phyloP scores from a whole-genome alignment of 2,888 invertebrate species.

The Ditula angustiorana region DNA sequence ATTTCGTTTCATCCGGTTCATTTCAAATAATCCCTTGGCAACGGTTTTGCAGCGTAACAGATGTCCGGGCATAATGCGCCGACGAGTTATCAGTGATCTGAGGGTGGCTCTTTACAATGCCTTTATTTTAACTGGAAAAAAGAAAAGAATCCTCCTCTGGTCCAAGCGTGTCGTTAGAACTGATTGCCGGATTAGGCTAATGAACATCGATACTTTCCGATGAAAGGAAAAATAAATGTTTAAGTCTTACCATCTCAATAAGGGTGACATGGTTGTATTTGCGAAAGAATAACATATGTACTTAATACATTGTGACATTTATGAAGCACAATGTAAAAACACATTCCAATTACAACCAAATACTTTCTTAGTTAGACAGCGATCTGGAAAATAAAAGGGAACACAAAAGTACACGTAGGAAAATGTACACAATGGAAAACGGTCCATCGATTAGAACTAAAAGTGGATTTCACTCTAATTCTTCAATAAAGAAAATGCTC shows the following conservation, averaged over 20 bases:
- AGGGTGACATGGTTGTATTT: neutral
- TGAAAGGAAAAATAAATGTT: constrained; percentile 10
- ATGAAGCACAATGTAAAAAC: too few species aligned
- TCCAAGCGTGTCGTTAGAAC: constrained; percentile 37
- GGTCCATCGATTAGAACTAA: constrained; percentile 30
- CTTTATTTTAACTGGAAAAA: constrained; percentile 35
- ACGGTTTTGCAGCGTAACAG: constrained; percentile 28
- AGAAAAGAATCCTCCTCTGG: constrained; percentile 17
- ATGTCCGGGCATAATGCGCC: constrained; percentile 30
- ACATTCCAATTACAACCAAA: neutral
- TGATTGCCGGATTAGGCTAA: constrained; percentile 42
- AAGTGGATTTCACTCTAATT: constrained; percentile 34
- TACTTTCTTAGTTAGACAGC: neutral
- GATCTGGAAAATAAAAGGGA: neutral
- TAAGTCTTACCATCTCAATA: neutral
- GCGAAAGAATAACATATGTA: too few species aligned
- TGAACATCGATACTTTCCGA: constrained; percentile 34
- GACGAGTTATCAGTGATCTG: constrained; percentile 32
- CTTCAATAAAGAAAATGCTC: constrained; percentile 25
- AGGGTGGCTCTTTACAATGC: constrained; percentile 17
- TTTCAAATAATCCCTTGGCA: constrained; percentile 34
- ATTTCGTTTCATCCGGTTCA: constrained; percentile 12
- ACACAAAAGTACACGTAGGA: neutral
- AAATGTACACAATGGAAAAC: constrained; percentile 25
- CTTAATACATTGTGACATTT: too few species aligned